A percentile compares a stretch with the other conserved stretches of the same genome.
These are phyloP conservation scores for Magallana nippona DNA, from an alignment of 2,888 invertebrate species.

Conservation along the genomic window DNA sequence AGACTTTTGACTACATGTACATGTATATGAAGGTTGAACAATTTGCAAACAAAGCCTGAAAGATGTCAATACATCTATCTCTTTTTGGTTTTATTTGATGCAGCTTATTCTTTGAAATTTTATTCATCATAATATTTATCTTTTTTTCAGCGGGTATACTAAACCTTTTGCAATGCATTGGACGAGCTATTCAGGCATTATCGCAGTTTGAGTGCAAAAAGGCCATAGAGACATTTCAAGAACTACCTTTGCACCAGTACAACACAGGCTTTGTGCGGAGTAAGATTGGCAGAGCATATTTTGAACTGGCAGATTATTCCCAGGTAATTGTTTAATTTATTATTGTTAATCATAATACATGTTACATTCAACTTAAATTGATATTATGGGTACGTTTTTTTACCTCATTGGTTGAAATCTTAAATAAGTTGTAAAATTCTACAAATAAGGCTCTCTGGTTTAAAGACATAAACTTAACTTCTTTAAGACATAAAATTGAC, in stretches of 20 bases:
- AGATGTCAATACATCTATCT: too few relatives aligned
- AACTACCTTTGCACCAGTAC: conserved; percentile 90
- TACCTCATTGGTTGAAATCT: too few relatives aligned
- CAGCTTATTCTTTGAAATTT: background rate
- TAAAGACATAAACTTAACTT: too few relatives aligned
- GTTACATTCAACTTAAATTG: too few relatives aligned
- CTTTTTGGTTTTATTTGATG: too few relatives aligned
- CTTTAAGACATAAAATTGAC: too few relatives aligned
- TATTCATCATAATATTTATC: background rate
- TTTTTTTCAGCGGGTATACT: conserved; percentile 86
- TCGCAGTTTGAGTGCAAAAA: conserved; percentile 91
- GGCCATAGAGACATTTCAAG: conserved; percentile 89
- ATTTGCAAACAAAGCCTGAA: too few relatives aligned
- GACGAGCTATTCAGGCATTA: conserved; percentile 90
- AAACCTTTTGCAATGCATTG: conserved; percentile 89
- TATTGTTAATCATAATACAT: background rate
- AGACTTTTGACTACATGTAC: too few relatives aligned
- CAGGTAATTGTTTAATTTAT: conserved; percentile 81
- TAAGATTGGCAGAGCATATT: conserved; percentile 92
- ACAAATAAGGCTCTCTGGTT: too few relatives aligned
- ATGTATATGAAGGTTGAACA: too few relatives aligned
- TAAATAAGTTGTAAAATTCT: too few relatives aligned
- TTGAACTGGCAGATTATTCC: conserved; percentile 95
- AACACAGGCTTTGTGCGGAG: conserved; percentile 95
- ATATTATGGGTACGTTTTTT: too few relatives aligned